Evolutionary conservation across 2,113 vertebrate species (phyloP), one percentile per base, ranked within the genome.

Genomic region (Seriola rivoliana): DNA sequence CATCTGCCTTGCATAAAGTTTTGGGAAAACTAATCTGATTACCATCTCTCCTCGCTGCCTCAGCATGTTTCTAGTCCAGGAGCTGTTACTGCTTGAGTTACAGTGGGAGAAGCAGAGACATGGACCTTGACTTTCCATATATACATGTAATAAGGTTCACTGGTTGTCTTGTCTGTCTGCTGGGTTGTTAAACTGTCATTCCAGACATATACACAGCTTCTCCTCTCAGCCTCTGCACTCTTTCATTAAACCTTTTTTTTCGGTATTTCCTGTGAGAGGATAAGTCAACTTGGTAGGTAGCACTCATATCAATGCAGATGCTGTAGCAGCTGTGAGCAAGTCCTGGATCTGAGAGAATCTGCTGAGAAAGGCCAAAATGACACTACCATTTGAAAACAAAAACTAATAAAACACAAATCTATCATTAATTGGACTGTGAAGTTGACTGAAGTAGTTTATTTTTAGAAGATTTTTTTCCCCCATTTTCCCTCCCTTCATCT

Each of bases 1-100:
- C 76, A 68, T 72, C 84, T 84, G 75, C 71, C 80, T 83, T 55
- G 82, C 80, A 85, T 84, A 87, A 87, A 84, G 77, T 86, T 91
- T 78, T 57, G 68, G 76, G 79, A 78, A 78, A 88, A 89, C 81
- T 87, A 89, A 93, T 86, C 90, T 85, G 82, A 94, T 94, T 92
- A 93, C 70, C 89, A 81, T 86, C 75, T 70, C 68, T 81, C 50
- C 67, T 77, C 54, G 80, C 87, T 86, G 86, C 81, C 72, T 92
- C 92, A 91, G 92, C 90, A 71, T 44, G 75, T 93, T 90, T 88
- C 70, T 52, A 69, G 55, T 87, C 76, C 17, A 52, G 40, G 57
- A 65, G 77, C 57, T 88, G 59, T 81, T 46, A 71, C 66, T 68
- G 62, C 89, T 78, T 71, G 50, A 85, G 76, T 76, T 67, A 75